These are phyloP conservation scores for Eupithecia insigniata DNA, from an alignment of 2,888 invertebrate species.

Conservation along the genomic window DNA sequence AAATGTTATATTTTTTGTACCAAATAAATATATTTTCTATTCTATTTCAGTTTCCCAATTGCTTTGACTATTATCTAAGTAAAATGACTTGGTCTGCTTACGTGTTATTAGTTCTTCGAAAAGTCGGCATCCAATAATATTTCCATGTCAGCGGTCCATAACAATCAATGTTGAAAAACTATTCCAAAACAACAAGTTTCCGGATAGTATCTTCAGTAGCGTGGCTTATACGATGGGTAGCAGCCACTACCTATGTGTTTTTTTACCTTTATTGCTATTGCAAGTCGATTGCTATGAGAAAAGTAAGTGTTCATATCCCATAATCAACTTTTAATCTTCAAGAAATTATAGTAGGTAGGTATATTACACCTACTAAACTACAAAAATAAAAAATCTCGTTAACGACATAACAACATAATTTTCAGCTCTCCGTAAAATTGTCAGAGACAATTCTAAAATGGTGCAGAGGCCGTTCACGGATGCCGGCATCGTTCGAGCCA, in stretches of 20 bases:
- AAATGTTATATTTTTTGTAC: too few species aligned
- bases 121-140: slow-evolving; percentile 4
- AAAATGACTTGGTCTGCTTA: not conserved
- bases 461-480: slow-evolving; percentile 72
- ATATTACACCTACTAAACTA: not conserved
- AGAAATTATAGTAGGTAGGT: not conserved
- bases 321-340: not conserved
- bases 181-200: slow-evolving; percentile 34
- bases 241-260: slow-evolving; percentile 27
- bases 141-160: slow-evolving; percentile 18
- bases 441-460: slow-evolving; percentile 76
- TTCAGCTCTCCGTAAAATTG: slow-evolving; percentile 75
- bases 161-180: slow-evolving; percentile 28
- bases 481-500: slow-evolving; percentile 29
- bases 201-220: slow-evolving; percentile 20
- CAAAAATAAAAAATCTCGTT: not conserved
- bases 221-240: slow-evolving; percentile 32
- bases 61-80: not conserved
- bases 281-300: slow-evolving; percentile 62
- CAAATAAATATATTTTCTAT: too few species aligned
- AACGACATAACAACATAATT: slow-evolving; percentile 33
- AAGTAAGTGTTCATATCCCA: slow-evolving; percentile 54
- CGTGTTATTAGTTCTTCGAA: slow-evolving; percentile 4
- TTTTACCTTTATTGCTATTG: slow-evolving; percentile 43
- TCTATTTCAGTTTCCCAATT: not conserved